A percentile compares a stretch with the other conserved stretches of the same genome.
phyloP scores from a whole-genome alignment of 2,797 vertebrate genomes.

The Pseudocheirus occidentalis region DNA sequence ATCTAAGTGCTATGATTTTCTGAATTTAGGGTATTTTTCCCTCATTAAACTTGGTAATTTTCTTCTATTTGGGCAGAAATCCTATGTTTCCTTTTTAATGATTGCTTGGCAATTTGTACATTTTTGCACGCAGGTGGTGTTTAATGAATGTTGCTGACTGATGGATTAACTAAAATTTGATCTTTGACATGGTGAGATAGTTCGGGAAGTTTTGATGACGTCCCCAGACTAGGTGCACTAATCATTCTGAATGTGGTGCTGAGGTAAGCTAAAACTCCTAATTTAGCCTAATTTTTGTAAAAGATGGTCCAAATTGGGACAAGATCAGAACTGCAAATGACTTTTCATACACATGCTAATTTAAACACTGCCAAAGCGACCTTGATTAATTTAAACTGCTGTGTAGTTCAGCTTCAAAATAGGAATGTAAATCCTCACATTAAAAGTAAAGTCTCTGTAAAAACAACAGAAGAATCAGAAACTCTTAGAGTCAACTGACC shows the following conservation, averaged over 20 bases:
- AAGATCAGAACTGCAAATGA: constrained; percentile 27
- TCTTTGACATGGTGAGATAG: constrained; percentile 11
- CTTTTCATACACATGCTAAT: constrained; percentile 33
- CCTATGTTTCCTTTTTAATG: neutral
- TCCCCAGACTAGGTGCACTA: constrained; percentile 18
- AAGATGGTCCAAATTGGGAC: constrained; percentile 27
- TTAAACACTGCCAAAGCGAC: constrained; percentile 41
- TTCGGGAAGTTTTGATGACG: constrained; percentile 38
- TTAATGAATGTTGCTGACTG: constrained; percentile 28
- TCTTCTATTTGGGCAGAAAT: neutral
- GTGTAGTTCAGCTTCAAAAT: constrained; percentile 50
- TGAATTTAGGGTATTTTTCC: neutral
- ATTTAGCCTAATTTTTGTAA: constrained; percentile 47
- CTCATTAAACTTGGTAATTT: neutral
- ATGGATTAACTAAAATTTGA: constrained; percentile 46
- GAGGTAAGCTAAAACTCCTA: constrained; percentile 45
- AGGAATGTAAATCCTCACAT: constrained; percentile 38
- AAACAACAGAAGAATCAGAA: neutral
- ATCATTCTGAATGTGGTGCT: constrained; percentile 28
- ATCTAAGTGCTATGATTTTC: neutral
- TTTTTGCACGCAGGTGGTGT: neutral
- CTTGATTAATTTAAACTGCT: constrained; percentile 11
- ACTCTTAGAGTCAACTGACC: neutral
- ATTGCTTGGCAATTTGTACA: neutral
- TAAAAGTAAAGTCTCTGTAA: constrained; percentile 49